Base-by-base conservation (phyloP, 2,113 vertebrate species). In the Vireo altiloquus region DNA sequence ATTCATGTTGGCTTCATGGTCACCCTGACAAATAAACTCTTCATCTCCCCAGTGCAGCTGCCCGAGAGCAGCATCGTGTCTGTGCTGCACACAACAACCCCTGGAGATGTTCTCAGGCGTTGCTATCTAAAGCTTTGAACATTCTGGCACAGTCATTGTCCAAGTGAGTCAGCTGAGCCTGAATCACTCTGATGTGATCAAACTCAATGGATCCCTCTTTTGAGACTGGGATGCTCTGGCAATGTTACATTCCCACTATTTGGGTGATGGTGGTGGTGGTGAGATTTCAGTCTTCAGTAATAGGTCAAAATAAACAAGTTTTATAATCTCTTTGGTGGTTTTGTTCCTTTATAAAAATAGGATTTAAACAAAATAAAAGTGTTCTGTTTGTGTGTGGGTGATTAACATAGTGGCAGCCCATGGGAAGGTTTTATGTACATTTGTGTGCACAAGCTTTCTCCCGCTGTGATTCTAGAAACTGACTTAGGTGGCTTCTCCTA, bases 161-260 rank as follows among this genome's bases (percentile, higher is more conserved):
- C 76, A 33, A 94, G 52, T 94, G 93, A 96, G 85, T 96, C 96
- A 96, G 92, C 86, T 93, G 88, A 88, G 85, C 53, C 79, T 95
- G 95, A 97, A 65, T 95, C 96, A 97, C 47, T 16, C 89, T 54
- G 81, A 61, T 25, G 13, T 0, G 8, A 28, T 15, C 0, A 0
- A 49, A 66, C 11, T 19, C 27, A 77, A 86, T n/a, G 47, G 37
- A 85, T 87, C 54, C 44, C 19, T 47, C 87, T 83, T 65, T n/a
- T 56, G 47, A 60, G 24, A 63, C 10, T 77, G 71, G 44, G 60
- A 74, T 71, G 25, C 33, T 94, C 64, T 81, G 66, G 52, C 16
- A 74, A 30, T 54, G 30, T 66, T 47, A 60, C 35, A 47, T 86
- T 66, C 66, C 40, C 63, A 68, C 25, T 92, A 8, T 74, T 47